These are phyloP conservation scores for Temnopleurus reevesii DNA, from an alignment of 53 echinoderm and acorn worm species.

Conservation along the genomic window DNA sequence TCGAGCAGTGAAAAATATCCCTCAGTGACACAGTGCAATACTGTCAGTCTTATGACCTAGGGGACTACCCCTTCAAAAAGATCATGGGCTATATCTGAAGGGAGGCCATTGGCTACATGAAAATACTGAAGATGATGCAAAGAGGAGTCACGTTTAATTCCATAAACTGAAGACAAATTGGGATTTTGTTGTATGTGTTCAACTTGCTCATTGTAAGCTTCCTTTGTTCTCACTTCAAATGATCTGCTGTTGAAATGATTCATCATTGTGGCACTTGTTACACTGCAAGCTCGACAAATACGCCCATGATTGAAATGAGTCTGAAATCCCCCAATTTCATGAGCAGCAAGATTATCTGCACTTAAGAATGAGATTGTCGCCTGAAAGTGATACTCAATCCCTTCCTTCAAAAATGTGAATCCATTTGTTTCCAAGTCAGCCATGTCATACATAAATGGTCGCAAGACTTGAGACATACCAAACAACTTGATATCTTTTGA, in stretches of 20 bases:
- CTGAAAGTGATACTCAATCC: constrained; percentile 44
- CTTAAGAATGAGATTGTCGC: constrained; percentile 49
- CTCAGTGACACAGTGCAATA: constrained; percentile 46
- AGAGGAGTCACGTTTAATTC: constrained; percentile 40
- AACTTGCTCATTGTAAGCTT: constrained; percentile 57
- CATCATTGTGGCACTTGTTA: constrained; percentile 49
- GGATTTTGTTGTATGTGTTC: constrained; percentile 47
- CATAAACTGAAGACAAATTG: constrained; percentile 53
- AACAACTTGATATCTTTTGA: constrained; percentile 56
- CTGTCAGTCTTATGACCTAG: not conserved
- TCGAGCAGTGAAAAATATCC: constrained; percentile 49
- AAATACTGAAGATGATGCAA: constrained; percentile 54
- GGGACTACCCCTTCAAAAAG: constrained; percentile 63
- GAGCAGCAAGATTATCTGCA: constrained; percentile 70
- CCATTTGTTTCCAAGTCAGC: constrained; percentile 62
- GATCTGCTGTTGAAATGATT: constrained; percentile 36
- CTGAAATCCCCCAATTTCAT: constrained; percentile 53
- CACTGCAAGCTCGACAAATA: constrained; percentile 61
- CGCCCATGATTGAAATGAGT: constrained; percentile 51
- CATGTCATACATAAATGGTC: constrained; percentile 60
- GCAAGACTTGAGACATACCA: constrained; percentile 49
- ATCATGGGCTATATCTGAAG: constrained; percentile 66
- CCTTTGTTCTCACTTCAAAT: constrained; percentile 60
- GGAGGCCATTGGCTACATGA: constrained; percentile 41
- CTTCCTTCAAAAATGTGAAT: constrained; percentile 33